These are phyloP conservation scores for Arion vulgaris DNA, from an alignment of 1,140 invertebrate genomes.

Conservation along the genomic window DNA sequence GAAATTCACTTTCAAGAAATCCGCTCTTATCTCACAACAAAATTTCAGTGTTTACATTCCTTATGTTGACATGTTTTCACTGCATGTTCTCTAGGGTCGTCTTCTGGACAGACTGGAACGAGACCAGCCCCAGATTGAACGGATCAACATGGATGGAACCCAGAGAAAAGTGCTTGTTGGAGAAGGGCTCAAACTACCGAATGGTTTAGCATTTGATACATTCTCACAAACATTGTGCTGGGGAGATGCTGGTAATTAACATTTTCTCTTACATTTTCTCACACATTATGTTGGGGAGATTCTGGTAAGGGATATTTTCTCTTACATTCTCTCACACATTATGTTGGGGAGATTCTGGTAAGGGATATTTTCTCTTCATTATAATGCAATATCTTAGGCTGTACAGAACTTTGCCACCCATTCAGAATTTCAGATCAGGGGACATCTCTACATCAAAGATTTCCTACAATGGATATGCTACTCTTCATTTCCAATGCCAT, in stretches of 20 bases:
- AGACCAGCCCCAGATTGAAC: constrained; percentile 91
- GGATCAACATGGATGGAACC: constrained; percentile 92
- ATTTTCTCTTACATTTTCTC: constrained; percentile 84
- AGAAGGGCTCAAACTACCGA: constrained; percentile 77
- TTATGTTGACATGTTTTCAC: constrained; percentile 21
- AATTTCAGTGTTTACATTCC: too few relatives aligned
- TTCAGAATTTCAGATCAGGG: too few relatives aligned
- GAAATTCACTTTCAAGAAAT: too few relatives aligned
- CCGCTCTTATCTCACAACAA: too few relatives aligned
- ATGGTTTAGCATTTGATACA: constrained; percentile 81
- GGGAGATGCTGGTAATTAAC: constrained; percentile 89
- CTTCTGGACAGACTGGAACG: constrained; percentile 99
- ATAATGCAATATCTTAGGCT: too few relatives aligned
- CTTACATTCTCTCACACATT: too few relatives aligned
- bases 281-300: constrained; percentile 95
- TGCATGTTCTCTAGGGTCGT: constrained; percentile 80
- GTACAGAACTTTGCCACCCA: too few relatives aligned
- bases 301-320: constrained; percentile 79
- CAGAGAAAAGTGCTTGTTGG: constrained; percentile 78
- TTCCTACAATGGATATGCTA: too few relatives aligned
- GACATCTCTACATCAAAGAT: too few relatives aligned
- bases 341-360: too few relatives aligned
- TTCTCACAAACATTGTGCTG: constrained; percentile 93
- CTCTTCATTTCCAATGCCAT: too few relatives aligned
- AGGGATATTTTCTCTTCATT: too few relatives aligned